These are phyloP conservation scores for Triplophysa rosa DNA, from an alignment of 2,113 vertebrate genomes.

Conservation along the genomic window DNA sequence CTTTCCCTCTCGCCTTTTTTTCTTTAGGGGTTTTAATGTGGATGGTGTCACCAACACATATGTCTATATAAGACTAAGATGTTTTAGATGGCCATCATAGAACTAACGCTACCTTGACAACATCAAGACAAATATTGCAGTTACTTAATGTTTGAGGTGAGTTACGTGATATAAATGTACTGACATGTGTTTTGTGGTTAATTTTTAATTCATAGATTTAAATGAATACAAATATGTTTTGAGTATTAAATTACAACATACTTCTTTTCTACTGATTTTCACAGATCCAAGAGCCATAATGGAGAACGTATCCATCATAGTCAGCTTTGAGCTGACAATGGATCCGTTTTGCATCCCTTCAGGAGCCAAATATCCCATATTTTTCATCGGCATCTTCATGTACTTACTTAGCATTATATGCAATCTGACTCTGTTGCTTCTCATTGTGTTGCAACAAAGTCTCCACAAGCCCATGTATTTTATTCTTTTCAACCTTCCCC, in stretches of 20 bases:
- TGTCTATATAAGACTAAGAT: neutral
- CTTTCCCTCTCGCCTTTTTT: neutral
- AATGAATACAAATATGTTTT: no score
- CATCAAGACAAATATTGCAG: neutral
- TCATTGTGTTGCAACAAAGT: conserved; percentile 66
- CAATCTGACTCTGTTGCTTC: conserved; percentile 66
- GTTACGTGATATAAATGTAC: neutral
- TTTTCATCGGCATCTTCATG: conserved; percentile 64
- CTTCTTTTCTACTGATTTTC: neutral
- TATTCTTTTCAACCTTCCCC: conserved; percentile 72
- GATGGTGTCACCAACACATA: neutral
- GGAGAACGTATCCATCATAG: conserved; percentile 62
- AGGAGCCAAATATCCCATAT: conserved; percentile 67
- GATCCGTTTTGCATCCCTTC: conserved; percentile 64
- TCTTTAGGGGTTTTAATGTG: neutral
- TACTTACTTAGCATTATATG: conserved; percentile 65
- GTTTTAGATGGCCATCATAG: neutral
- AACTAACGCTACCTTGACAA: neutral
- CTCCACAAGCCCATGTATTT: conserved; percentile 77
- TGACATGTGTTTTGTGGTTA: neutral
- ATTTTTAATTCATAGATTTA: neutral
- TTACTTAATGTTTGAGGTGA: conserved; percentile 1
- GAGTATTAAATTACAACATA: neutral
- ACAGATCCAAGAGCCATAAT: conserved; percentile 49
- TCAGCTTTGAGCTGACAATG: conserved; percentile 59